Conservation (phyloP, 23 tunicate genomes). For the Phallusia fumigata region DNA sequence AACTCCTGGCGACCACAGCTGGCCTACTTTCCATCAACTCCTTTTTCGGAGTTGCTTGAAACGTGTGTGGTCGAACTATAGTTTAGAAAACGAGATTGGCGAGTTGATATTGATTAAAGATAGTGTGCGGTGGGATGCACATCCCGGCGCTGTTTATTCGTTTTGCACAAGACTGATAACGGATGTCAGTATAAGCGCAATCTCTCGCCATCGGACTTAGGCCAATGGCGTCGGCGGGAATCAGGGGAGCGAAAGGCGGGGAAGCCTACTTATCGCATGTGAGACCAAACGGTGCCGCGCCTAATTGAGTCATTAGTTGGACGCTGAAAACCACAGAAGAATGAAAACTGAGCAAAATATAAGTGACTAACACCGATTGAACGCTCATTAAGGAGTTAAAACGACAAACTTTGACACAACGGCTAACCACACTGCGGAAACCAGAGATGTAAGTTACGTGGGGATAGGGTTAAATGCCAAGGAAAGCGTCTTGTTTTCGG, state of each 20-base stretch:
- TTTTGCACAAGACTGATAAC: background rate
- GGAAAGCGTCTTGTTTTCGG: no score
- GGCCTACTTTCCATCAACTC: background rate
- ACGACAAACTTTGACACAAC: no score
- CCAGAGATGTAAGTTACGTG: no score
- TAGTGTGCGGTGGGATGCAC: background rate
- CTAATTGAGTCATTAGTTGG: background rate
- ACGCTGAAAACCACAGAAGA: background rate
- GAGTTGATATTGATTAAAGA: background rate
- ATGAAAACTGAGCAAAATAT: background rate
- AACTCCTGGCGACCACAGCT: background rate
- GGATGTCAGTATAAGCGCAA: background rate
- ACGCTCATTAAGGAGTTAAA: background rate
- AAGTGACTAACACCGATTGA: slow-evolving; percentile 1
- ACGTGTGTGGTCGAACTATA: background rate
- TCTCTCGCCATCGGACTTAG: background rate
- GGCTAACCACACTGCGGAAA: no score
- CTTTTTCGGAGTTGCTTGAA: background rate
- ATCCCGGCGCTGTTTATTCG: background rate
- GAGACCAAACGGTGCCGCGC: background rate
- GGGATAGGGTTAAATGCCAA: no score
- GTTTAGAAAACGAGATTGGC: background rate
- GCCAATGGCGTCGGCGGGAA: background rate
- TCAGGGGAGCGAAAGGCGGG: background rate
- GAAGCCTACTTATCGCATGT: background rate